Base-by-base conservation (phyloP, 64 coral and sea anemone species). In the Orbicella faveolata region DNA sequence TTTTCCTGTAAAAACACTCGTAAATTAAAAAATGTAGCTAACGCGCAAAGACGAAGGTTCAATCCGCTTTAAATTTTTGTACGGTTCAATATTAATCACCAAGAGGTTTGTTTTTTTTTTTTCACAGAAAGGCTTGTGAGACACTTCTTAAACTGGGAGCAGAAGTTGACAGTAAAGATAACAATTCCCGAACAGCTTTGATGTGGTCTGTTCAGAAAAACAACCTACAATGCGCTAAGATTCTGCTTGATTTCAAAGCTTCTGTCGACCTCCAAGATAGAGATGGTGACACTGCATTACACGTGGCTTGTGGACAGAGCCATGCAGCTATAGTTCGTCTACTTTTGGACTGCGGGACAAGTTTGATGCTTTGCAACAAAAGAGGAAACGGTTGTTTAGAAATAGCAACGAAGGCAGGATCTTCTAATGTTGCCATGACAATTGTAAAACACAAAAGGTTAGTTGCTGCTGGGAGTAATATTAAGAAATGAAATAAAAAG, bases 151-250 rank as follows among this genome's bases (percentile, higher is more conserved):
- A 73, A 34, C 76, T 89, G 51, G 94, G 90, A 36, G 94, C 94
- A 44, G 90, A 96, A 65, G 75, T 92, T 57, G 89, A 92, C 69
- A 80, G 78, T 63, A 88, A 73, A 36, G 94, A 96, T 55, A 96
- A 89, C 75, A 92, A 96, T 64, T 79, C 80, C 74, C 84, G 90
- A 64, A 92, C 94, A 79, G 90, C 94, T 34, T 54, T 96, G 14
- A 96, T 96, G 90, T 89, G 33, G 59, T 87, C 94, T 52, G 75
- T 90, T 15, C 89, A 92, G 9, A 84, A 57, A 70, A 82, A 90
- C 51, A 52, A 79, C 34, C 1, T 34, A 13, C 92, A 92, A 80
- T 92, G 90, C 73, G 89, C 73, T 3, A 34, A 72, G 12, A 35
- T 67, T 52, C 67, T 96, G 13, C 90, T 96, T 6, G 54, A 89